These are phyloP conservation scores for Paedocypris micromegethes DNA, from an alignment of 2,797 vertebrate species.

Conservation along the genomic window DNA sequence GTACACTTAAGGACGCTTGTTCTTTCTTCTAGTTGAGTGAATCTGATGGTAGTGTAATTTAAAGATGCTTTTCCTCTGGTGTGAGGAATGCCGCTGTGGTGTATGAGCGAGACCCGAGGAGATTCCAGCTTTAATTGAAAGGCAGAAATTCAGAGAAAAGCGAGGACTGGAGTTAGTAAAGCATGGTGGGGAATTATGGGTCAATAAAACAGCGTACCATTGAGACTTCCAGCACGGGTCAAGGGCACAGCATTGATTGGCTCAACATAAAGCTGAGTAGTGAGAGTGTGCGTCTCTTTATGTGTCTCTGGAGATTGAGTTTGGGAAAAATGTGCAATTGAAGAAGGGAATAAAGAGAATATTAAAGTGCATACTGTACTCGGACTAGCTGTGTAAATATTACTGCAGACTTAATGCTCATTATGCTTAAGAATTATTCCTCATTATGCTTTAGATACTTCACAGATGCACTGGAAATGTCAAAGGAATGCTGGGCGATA, in stretches of 20 bases:
- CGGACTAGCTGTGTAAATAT: constrained; percentile 3
- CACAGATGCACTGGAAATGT: background rate
- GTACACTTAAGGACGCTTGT: no score
- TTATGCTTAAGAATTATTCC: background rate
- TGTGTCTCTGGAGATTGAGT: constrained; percentile 19
- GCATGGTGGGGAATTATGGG: constrained; percentile 59
- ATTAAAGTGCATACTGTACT: constrained; percentile 20
- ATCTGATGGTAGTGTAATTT: constrained; percentile 41
- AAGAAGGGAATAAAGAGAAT: constrained; percentile 30
- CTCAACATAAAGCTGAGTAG: constrained; percentile 58
- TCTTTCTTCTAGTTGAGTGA: no score
- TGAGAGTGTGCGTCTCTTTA: constrained; percentile 25
- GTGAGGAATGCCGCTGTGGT: background rate
- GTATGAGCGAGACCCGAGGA: constrained; percentile 22
- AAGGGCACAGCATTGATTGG: constrained; percentile 67
- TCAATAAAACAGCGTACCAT: constrained; percentile 63
- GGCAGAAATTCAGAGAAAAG: constrained; percentile 28
- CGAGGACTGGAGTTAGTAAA: constrained; percentile 38
- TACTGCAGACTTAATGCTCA: no score
- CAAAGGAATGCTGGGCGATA: background rate
- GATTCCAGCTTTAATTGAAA: constrained; percentile 30
- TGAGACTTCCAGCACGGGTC: constrained; percentile 66
- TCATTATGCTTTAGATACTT: background rate
- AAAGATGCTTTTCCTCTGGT: constrained; percentile 35
- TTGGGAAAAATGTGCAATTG: constrained; percentile 18